Percentiles rank a stretch among this genome's conserved stretches.
Evolutionary conservation across 1,140 invertebrate species (phyloP).

Genomic region (Bombus vancouverensis): DNA sequence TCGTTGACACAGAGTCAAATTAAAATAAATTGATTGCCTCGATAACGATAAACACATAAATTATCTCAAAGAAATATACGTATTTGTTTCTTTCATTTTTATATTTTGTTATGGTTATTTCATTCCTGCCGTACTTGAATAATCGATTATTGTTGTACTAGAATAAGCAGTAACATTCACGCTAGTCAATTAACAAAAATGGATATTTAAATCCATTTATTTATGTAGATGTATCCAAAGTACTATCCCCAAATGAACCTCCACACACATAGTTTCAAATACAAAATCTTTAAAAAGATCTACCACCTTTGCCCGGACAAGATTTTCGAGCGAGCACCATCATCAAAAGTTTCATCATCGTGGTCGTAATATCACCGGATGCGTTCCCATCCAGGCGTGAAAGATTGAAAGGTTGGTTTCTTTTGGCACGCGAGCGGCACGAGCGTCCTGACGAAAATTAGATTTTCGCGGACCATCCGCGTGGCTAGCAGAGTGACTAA

Average conservation of each 20-base stretch:
- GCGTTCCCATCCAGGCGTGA: slow-evolving; percentile 45
- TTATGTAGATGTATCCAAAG: no score
- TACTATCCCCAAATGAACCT: no score
- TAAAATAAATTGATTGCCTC: background rate
- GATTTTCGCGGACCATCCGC: slow-evolving; percentile 72
- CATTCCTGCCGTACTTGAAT: background rate
- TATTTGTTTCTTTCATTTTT: background rate
- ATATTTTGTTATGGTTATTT: background rate
- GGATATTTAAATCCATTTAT: no score
- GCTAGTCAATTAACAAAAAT: no score
- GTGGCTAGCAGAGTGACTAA: slow-evolving; percentile 72
- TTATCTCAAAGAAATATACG: no score
- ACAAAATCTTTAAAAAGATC: no score
- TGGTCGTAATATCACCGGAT: slow-evolving; percentile 14
- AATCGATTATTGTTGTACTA: no score
- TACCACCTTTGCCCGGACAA: no score
- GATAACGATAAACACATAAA: no score
- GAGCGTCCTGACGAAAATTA: slow-evolving; percentile 71
- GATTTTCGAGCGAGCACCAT: background rate
- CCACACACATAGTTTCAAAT: no score
- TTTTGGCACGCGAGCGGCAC: slow-evolving; percentile 62
- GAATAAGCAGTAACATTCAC: no score
- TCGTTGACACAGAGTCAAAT: background rate
- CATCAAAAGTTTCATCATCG: background rate
- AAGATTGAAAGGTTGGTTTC: slow-evolving; percentile 54